A percentile compares a stretch with the other conserved stretches of the same genome.
These are phyloP conservation scores for Eudemis profundana DNA, from an alignment of 2,888 invertebrate species.

Conservation along the genomic window DNA sequence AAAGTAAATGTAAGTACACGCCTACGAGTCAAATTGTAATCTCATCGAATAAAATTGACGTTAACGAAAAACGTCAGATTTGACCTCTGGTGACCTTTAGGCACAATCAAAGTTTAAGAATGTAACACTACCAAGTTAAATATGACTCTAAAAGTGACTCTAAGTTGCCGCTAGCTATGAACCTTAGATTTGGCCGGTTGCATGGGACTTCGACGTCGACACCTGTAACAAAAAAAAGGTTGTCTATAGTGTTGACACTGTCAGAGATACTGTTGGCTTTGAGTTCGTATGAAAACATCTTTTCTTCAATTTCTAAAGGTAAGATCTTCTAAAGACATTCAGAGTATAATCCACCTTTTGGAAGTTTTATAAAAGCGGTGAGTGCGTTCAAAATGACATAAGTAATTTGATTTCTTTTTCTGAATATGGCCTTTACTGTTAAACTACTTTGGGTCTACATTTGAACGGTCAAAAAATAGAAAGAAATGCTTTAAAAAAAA, in stretches of 20 bases:
- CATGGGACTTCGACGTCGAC: slow-evolving; percentile 1
- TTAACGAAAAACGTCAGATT: slow-evolving; percentile 49
- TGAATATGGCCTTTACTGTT: not conserved
- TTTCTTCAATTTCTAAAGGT: slow-evolving; percentile 8
- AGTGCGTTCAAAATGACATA: not conserved
- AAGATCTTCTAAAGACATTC: not conserved
- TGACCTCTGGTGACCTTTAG: slow-evolving; percentile 53
- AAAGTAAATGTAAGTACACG: slow-evolving; percentile 40
- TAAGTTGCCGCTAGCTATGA: slow-evolving; percentile 19
- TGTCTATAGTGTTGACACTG: slow-evolving; percentile 41
- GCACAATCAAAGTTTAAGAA: slow-evolving; percentile 56
- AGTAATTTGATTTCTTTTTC: not conserved
- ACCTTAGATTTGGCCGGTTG: slow-evolving; percentile 24
- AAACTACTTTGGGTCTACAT: not conserved
- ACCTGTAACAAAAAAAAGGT: slow-evolving; percentile 41
- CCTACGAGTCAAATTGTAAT: slow-evolving; percentile 58
- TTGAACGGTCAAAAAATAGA: not conserved
- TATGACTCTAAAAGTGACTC: not conserved
- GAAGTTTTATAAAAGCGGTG: not conserved
- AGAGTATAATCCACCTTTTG: not conserved
- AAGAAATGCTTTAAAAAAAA: not conserved
- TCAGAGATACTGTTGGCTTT: slow-evolving; percentile 33
- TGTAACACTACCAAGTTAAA: slow-evolving; percentile 17
- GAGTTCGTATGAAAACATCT: slow-evolving; percentile 22
- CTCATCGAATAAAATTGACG: slow-evolving; percentile 78